Percentiles rank a stretch among this genome's conserved stretches.
Evolutionary conservation across 2,113 vertebrate genomes (phyloP).

Genomic region (Lota lota): DNA sequence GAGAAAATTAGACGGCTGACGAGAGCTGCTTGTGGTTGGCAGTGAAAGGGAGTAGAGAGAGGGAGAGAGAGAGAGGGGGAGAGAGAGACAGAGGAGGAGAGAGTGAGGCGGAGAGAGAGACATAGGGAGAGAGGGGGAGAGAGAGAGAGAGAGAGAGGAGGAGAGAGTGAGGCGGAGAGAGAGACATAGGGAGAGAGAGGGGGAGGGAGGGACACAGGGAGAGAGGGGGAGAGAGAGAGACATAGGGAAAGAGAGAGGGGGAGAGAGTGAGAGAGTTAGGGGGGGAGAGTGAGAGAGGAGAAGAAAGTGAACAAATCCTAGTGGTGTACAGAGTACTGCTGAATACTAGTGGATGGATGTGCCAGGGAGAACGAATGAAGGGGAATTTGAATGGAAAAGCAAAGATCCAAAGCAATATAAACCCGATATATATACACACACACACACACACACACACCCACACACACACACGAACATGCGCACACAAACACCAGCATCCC

Average conservation of each 20-base stretch:
- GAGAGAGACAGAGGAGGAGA: slow-evolving; percentile 15
- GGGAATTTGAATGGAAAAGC: neutral
- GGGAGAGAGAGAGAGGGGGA: slow-evolving; percentile 33
- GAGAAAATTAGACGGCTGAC: slow-evolving; percentile 59
- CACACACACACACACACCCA: too few relatives aligned
- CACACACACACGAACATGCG: too few relatives aligned
- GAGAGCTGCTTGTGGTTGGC: slow-evolving; percentile 54
- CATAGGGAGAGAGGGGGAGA: slow-evolving; percentile 15
- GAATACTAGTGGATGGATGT: too few relatives aligned
- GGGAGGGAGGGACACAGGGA: slow-evolving; percentile 9
- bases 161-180: slow-evolving; percentile 33
- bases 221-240: slow-evolving; percentile 14
- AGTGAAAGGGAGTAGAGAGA: slow-evolving; percentile 40
- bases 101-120: slow-evolving; percentile 1
- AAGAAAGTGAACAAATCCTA: neutral
- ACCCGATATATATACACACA: too few relatives aligned
- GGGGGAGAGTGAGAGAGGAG: slow-evolving; percentile 4
- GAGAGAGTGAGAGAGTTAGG: too few relatives aligned
- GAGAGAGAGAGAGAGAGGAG: neutral
- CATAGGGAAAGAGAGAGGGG: neutral
- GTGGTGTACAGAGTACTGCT: too few relatives aligned
- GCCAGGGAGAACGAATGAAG: neutral
- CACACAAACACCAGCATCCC: too few relatives aligned
- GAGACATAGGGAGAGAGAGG: slow-evolving; percentile 3
- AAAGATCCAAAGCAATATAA: neutral